phyloP scores from a whole-genome alignment of 1,140 invertebrate species.

The Steinernema feltiae region DNA sequence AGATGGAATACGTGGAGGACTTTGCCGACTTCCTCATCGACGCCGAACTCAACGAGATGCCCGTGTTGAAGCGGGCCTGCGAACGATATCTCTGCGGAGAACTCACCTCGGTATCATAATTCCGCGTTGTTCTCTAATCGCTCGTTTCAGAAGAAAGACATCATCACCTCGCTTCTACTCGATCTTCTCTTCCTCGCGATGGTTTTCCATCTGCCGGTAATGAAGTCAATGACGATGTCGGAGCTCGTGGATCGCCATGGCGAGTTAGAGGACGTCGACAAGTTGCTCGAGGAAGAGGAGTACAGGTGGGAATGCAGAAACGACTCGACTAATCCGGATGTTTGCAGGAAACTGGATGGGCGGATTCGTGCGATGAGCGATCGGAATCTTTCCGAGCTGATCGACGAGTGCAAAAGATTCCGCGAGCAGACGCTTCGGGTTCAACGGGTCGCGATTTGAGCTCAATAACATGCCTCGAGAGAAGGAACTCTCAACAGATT shows the following conservation, averaged over 20 bases:
- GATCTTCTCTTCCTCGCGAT: constrained; percentile 55
- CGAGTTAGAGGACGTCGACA: constrained; percentile 47
- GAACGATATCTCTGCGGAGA: constrained; percentile 55
- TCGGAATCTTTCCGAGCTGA: constrained; percentile 46
- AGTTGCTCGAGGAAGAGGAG: constrained; percentile 51
- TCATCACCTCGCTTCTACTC: constrained; percentile 50
- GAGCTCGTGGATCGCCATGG: constrained; percentile 43
- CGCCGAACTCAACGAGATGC: constrained; percentile 54
- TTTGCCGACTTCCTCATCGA: constrained; percentile 56
- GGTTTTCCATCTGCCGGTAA: constrained; percentile 53
- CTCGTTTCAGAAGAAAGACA: constrained; percentile 46
- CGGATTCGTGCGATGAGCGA: constrained; percentile 50
- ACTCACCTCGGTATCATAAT: constrained; percentile 44
- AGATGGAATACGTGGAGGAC: constrained; percentile 57
- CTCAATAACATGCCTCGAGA: not conserved
- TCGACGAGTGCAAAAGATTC: constrained; percentile 50
- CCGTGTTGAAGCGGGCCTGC: constrained; percentile 53
- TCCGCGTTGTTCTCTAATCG: not conserved
- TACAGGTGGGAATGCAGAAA: constrained; percentile 40
- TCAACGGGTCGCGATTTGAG: constrained; percentile 11
- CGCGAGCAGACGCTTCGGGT: constrained; percentile 50
- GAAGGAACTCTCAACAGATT: not conserved
- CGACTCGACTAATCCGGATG: not conserved
- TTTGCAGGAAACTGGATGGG: constrained; percentile 53
- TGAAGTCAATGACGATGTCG: constrained; percentile 57